Base-by-base conservation (phyloP, 2,888 invertebrate species). In the Plebejus melissa region DNA sequence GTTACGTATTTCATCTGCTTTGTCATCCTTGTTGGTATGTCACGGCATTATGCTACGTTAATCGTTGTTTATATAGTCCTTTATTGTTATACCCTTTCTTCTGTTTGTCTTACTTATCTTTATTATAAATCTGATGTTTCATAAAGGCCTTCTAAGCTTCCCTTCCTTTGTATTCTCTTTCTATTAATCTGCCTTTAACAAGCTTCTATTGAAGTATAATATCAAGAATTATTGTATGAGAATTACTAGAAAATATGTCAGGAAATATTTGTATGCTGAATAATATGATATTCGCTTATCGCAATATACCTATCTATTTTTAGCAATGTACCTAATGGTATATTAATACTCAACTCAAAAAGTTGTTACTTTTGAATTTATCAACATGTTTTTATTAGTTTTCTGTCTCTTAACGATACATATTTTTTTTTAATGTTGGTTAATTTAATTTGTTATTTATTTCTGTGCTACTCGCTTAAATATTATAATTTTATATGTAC, bases 81-180 rank as follows among this genome's bases (percentile, higher is more conserved):
- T 60, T 60, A 3, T 22, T 22, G 60, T 60, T 60, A 60, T 28
- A 28, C 4, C 60, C 7, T 28, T 60, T 28, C 9, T 60, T 11
- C 28, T 28, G 3, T 22, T 60, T 9, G 28, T 60, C 60, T 22
- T 22, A 58, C n/a, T 60, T 60, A 60, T 60, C 60, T 60, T 65
- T 65, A 65, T 36, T 32, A 65, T 13, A 65, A 36, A 65, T 65
- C 65, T 65, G 16, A 65, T 65, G 60, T 32, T 65, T 36, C 11
- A 6, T 65, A 5, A 60, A 36, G 32, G 5, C 65, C 36, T 65
- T 13, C 58, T 22, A 32, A 28, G 28, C 11, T 22, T 2, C 13
- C 28, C 9, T 11, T 28, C 1, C 60, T 28, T 32, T 6, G 65
- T 65, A 36, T 36, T 65, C 13, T 32, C 32, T 65, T 65, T 36